These are phyloP conservation scores for Homarus americanus DNA, from an alignment of 1,140 invertebrate species.

Conservation along the genomic window DNA sequence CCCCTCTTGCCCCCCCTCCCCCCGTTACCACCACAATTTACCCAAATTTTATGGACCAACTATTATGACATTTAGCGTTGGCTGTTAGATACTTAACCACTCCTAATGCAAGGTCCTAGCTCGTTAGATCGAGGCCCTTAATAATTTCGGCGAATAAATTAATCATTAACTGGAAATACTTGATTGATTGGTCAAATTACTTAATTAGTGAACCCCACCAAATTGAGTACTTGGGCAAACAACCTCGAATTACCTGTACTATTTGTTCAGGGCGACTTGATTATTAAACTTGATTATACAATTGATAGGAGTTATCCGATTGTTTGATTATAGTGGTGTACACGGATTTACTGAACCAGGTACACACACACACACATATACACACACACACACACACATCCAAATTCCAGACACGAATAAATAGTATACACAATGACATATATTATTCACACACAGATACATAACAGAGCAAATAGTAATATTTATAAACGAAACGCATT, in stretches of 20 bases:
- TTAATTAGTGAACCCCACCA: background rate
- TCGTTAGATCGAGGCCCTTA: background rate
- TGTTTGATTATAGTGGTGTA: background rate
- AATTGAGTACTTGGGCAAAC: background rate
- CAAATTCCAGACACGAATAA: background rate
- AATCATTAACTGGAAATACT: background rate
- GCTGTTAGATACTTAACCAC: background rate
- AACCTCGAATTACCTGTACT: background rate
- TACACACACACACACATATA: no score
- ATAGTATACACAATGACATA: no score
- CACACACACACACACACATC: background rate
- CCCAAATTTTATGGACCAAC: background rate
- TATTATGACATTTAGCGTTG: background rate
- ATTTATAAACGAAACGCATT: no score
- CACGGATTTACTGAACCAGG: background rate
- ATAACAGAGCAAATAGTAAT: no score
- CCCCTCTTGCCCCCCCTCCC: background rate
- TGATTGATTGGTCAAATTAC: background rate
- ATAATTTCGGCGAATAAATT: background rate
- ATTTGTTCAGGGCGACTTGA: background rate
- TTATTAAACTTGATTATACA: background rate
- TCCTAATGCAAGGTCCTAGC: background rate
- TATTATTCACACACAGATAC: no score
- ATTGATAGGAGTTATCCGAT: background rate
- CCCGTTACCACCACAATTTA: background rate